A percentile compares a stretch with the other conserved stretches of the same genome.
Evolutionary conservation across 2,113 vertebrate species (phyloP).

Genomic region (Irena cyanogastra): DNA sequence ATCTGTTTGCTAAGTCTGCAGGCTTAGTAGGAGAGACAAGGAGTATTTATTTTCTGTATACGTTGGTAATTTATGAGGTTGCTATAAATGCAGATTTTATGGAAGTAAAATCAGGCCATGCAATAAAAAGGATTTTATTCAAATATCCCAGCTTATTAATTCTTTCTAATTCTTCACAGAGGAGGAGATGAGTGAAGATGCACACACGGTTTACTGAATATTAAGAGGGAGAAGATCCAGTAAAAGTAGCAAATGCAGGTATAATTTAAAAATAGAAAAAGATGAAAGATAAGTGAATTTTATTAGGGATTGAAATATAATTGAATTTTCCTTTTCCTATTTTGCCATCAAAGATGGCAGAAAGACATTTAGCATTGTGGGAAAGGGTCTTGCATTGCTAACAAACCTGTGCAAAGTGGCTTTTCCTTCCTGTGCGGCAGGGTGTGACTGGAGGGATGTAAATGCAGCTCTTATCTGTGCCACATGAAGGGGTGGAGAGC

Average conservation of each 20-base stretch:
- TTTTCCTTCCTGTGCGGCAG: neutral
- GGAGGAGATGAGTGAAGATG: constrained; percentile 4
- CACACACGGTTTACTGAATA: constrained; percentile 8
- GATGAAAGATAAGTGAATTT: constrained; percentile 39
- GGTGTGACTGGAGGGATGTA: constrained; percentile 43
- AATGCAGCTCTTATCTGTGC: constrained; percentile 38
- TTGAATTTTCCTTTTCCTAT: constrained; percentile 21
- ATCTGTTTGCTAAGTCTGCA: constrained; percentile 49
- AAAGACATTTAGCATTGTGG: constrained; percentile 14
- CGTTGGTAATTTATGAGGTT: constrained; percentile 39
- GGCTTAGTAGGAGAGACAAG: constrained; percentile 16
- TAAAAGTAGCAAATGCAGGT: neutral
- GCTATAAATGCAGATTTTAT: constrained; percentile 41
- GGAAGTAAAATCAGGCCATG: constrained; percentile 37
- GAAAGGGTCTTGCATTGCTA: constrained; percentile 34
- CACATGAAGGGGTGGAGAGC: neutral
- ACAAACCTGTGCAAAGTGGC: neutral
- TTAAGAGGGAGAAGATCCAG: constrained; percentile 4
- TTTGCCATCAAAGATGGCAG: constrained; percentile 31
- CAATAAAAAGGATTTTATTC: constrained; percentile 54
- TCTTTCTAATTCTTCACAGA: constrained; percentile 56
- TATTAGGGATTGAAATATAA: constrained; percentile 32
- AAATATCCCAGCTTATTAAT: constrained; percentile 49
- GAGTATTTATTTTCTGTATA: constrained; percentile 52
- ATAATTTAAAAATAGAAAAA: constrained; percentile 35